Conservation (phyloP, 1,140 invertebrate species). For the Calycopis cecrops region DNA sequence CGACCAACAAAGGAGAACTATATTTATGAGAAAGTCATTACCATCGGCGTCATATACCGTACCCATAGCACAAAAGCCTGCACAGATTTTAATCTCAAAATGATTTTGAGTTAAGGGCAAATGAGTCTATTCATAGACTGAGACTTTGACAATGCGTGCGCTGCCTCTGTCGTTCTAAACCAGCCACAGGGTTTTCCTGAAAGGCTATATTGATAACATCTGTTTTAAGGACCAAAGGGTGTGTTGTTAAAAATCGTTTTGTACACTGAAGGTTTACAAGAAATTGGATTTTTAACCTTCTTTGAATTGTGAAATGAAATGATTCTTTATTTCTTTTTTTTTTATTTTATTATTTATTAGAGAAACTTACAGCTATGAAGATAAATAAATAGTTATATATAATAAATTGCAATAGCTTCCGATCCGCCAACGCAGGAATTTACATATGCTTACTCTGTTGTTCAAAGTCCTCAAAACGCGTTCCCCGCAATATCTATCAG, state of each 20-base stretch:
- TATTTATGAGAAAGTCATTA: background rate
- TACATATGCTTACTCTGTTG: too few relatives aligned
- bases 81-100: conserved; percentile 3
- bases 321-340: too few relatives aligned
- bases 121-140: conserved; percentile 6
- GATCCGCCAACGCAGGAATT: too few relatives aligned
- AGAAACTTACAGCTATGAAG: too few relatives aligned
- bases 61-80: background rate
- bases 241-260: background rate
- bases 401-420: too few relatives aligned
- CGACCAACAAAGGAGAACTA: too few relatives aligned
- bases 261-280: conserved; percentile 1
- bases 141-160: background rate
- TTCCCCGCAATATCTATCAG: too few relatives aligned
- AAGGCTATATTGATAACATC: conserved; percentile 4
- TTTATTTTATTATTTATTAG: too few relatives aligned
- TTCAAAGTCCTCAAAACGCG: too few relatives aligned
- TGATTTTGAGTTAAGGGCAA: conserved; percentile 9
- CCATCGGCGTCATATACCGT: conserved; percentile 11
- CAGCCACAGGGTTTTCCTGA: background rate
- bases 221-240: background rate
- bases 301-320: too few relatives aligned
- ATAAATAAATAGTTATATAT: too few relatives aligned
- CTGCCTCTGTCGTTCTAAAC: background rate
- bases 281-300: too few relatives aligned